Conservation (phyloP, 23 tunicate species). For the Diplosoma virens region DNA sequence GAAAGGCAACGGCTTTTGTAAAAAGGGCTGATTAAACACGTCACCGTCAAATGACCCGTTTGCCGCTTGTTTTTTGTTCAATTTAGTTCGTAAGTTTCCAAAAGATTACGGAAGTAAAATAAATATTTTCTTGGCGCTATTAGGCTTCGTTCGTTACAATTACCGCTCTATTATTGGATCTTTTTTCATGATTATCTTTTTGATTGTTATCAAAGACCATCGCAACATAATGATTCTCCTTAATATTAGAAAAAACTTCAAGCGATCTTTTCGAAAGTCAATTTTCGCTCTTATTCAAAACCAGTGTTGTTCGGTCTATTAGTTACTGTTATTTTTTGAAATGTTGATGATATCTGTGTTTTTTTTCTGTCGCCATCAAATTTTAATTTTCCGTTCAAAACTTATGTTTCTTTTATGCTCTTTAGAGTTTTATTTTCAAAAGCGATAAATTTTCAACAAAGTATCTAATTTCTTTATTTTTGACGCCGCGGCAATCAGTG, state of each 20-base stretch:
- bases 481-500: background rate
- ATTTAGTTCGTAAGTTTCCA: too few species aligned
- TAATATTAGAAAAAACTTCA: background rate
- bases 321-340: too few species aligned
- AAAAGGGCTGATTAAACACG: constrained; percentile 7
- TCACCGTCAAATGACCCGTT: background rate
- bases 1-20: too few species aligned
- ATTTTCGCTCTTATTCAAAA: too few species aligned
- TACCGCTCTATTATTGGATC: background rate
- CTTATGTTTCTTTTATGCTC: too few species aligned
- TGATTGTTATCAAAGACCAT: constrained; percentile 14
- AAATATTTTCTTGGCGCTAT: background rate
- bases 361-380: too few species aligned
- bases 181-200: background rate
- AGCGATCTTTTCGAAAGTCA: too few species aligned
- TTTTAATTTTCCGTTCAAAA: too few species aligned
- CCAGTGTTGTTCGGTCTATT: too few species aligned
- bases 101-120: background rate
- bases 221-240: background rate
- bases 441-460: too few species aligned
- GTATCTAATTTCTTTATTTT: constrained; percentile 7
- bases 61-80: background rate
- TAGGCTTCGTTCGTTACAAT: background rate
- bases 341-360: too few species aligned
- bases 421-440: too few species aligned